phyloP scores from a whole-genome alignment of 2,888 invertebrate genomes.

The Ferdinandea cuprea region DNA sequence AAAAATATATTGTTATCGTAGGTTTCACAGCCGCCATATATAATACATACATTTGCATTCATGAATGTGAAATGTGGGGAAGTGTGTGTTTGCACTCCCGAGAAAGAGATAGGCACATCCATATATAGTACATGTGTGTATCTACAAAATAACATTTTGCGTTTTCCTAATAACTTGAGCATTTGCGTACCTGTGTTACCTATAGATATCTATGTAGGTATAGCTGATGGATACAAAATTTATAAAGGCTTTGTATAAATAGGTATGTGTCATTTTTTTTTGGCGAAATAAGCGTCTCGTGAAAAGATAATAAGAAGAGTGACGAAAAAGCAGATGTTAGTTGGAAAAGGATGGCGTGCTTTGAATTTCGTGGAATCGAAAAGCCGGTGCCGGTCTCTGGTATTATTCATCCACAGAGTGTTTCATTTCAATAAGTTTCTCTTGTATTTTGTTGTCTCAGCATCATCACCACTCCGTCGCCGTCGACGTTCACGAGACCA shows the following conservation, averaged over 20 bases:
- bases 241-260: conserved; percentile 58
- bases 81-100: conserved; percentile 15
- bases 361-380: conserved; percentile 29
- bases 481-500: no score
- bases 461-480: no score
- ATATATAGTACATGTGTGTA: neutral
- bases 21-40: conserved; percentile 6
- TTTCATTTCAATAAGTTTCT: conserved; percentile 35
- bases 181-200: conserved; percentile 8
- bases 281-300: conserved; percentile 49
- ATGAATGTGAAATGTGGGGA: neutral
- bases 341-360: conserved; percentile 23
- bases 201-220: conserved; percentile 13
- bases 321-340: conserved; percentile 2
- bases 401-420: conserved; percentile 36
- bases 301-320: conserved; percentile 27
- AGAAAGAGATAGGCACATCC: no score
- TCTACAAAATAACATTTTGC: conserved; percentile 5
- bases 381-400: conserved; percentile 48
- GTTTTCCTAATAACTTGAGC: conserved; percentile 20
- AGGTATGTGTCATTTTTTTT: conserved; percentile 61
- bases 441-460: conserved; percentile 1
- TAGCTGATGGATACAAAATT: conserved; percentile 23
- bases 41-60: neutral
- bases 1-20: conserved; percentile 44